These are phyloP conservation scores for Unio pictorum DNA, from an alignment of 2,888 invertebrate species.

Conservation along the genomic window DNA sequence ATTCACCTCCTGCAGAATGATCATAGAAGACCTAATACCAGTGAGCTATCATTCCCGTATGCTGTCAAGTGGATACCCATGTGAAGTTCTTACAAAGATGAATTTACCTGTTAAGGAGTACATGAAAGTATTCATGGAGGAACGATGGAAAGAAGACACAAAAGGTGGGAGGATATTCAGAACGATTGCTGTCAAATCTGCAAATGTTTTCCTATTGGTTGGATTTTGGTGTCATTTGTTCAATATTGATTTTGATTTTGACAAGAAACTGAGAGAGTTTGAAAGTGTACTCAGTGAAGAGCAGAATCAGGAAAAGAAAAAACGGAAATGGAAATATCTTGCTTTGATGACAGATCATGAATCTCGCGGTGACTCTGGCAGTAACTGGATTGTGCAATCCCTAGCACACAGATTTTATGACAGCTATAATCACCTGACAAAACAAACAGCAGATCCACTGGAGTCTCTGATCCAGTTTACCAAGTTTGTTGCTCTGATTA, in stretches of 20 bases:
- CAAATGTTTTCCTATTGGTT: constrained; percentile 16
- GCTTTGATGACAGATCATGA: constrained; percentile 13
- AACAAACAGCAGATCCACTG: constrained; percentile 27
- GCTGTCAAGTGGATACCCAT: constrained; percentile 13
- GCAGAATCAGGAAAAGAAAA: constrained; percentile 3
- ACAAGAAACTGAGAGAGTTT: constrained; percentile 4
- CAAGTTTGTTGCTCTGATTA: constrained; percentile 38
- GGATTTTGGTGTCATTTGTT: constrained; percentile 24
- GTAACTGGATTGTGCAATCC: constrained; percentile 23
- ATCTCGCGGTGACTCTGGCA: neutral
- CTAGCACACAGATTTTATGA: constrained; percentile 35
- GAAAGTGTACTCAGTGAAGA: constrained; percentile 3
- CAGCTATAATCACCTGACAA: constrained; percentile 23
- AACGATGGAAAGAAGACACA: constrained; percentile 10
- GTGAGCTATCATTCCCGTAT: constrained; percentile 12
- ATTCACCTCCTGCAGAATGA: neutral
- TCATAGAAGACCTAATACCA: constrained; percentile 23
- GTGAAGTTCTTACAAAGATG: constrained; percentile 6
- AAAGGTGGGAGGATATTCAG: constrained; percentile 6
- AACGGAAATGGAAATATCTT: constrained; percentile 2
- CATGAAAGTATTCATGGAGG: constrained; percentile 11
- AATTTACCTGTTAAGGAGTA: constrained; percentile 5
- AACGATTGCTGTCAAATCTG: constrained; percentile 10
- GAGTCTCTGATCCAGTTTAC: constrained; percentile 47
- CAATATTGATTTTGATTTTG: constrained; percentile 14